phyloP scores from a whole-genome alignment of 1,140 invertebrate genomes.

The Scaptodrosophila lebanonensis region DNA sequence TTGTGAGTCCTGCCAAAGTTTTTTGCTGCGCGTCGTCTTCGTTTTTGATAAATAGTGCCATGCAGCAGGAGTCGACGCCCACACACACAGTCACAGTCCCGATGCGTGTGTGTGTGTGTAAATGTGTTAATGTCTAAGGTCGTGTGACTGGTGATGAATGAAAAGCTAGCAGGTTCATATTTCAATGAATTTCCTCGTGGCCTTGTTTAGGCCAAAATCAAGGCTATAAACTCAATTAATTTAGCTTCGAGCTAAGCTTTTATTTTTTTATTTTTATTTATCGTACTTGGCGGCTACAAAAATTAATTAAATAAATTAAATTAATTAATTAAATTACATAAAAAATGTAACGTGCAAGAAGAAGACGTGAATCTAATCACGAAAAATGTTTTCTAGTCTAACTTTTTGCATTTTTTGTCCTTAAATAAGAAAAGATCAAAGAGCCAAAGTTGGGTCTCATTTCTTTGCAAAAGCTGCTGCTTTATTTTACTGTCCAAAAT shows the following conservation, averaged over 20 bases:
- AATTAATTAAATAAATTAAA: constrained; percentile 23
- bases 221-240: constrained; percentile 56
- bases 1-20: constrained; percentile 15
- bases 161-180: constrained; percentile 67
- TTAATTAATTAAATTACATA: constrained; percentile 29
- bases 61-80: neutral
- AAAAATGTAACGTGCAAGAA: too few relatives aligned
- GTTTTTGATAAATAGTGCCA: constrained; percentile 48
- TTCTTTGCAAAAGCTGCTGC: too few relatives aligned
- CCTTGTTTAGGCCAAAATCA: constrained; percentile 16
- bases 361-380: constrained; percentile 12
- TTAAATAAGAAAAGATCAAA: neutral
- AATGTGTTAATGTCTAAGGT: constrained; percentile 72
- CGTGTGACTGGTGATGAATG: constrained; percentile 52
- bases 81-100: neutral
- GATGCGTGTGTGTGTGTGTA: constrained; percentile 33
- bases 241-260: constrained; percentile 20
- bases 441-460: too few relatives aligned
- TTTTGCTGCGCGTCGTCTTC: constrained; percentile 16
- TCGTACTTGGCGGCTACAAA: neutral
- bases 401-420: constrained; percentile 11
- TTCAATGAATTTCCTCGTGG: constrained; percentile 55
- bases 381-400: constrained; percentile 16
- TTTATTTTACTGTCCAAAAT: too few relatives aligned
- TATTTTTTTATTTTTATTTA: constrained; percentile 11